Evolutionary conservation across 1,140 invertebrate species (phyloP).

Genomic region (Caenorhabditis remanei): DNA sequence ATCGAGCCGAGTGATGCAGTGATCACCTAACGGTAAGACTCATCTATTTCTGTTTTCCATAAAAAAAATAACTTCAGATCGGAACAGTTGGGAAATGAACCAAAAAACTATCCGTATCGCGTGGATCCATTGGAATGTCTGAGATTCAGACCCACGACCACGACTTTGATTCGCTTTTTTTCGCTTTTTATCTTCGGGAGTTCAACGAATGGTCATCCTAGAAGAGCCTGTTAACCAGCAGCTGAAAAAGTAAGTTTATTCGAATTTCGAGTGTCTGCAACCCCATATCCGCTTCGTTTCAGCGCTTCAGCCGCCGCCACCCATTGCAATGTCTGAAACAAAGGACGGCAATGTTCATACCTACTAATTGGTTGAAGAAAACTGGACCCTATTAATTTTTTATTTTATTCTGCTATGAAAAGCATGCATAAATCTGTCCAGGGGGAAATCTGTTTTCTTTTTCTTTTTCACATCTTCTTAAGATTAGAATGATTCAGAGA

Average conservation of each 20-base stretch:
- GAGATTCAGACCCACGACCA: slow-evolving; percentile 44
- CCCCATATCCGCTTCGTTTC: background rate
- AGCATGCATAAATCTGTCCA: no score
- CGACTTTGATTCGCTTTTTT: background rate
- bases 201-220: slow-evolving; percentile 47
- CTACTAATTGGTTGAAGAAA: no score
- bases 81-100: background rate
- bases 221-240: background rate
- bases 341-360: no score
- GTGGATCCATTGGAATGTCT: slow-evolving; percentile 19
- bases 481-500: no score
- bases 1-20: slow-evolving; percentile 45
- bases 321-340: no score
- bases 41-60: background rate
- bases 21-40: slow-evolving; percentile 2
- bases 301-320: background rate
- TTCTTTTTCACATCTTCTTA: no score
- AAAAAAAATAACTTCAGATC: background rate
- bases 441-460: no score
- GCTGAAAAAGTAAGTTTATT: slow-evolving; percentile 25
- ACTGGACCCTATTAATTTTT: no score
- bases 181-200: background rate
- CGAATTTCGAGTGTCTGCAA: background rate
- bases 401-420: no score
- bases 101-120: background rate